Percentiles rank a stretch among this genome's conserved stretches.
Conservation (phyloP, 2,797 vertebrate genomes). For the Gallinago nigripennis region DNA sequence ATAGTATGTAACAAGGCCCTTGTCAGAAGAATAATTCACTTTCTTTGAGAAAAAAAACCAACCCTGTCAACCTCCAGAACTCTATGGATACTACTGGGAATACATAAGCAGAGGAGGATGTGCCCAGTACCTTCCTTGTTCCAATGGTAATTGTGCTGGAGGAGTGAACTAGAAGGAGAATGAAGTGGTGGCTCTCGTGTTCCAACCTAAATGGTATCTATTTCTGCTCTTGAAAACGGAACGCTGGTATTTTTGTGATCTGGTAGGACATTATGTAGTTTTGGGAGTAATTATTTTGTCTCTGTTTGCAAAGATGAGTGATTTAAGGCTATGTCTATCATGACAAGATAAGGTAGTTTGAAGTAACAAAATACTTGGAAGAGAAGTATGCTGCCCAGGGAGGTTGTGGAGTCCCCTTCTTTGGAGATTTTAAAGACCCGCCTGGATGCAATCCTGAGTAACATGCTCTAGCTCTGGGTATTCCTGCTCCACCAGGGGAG, state of each 20-base stretch:
- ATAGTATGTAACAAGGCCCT: background rate
- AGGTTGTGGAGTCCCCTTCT: too few species aligned
- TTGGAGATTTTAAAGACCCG: too few species aligned
- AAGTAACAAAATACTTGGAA: background rate
- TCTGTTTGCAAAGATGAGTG: background rate
- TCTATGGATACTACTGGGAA: background rate
- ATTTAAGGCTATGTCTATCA: background rate
- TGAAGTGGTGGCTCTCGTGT: background rate
- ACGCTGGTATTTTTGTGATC: background rate
- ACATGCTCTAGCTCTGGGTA: too few species aligned
- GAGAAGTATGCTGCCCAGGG: background rate
- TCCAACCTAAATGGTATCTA: background rate
- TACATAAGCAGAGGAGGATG: background rate
- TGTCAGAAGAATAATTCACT: background rate
- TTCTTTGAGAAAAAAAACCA: background rate
- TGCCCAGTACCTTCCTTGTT: background rate
- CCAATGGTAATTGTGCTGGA: background rate
- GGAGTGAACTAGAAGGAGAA: background rate
- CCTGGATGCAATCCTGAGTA: too few species aligned
- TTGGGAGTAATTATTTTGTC: background rate
- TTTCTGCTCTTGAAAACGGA: background rate
- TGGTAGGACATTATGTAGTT: fast-evolving
- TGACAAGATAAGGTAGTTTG: background rate
- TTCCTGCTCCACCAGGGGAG: too few species aligned
- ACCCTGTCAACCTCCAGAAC: background rate